Evolutionary conservation across 2,113 vertebrate species (phyloP), one percentile per base, ranked within the genome.

Genomic region (Globicephala melas): DNA sequence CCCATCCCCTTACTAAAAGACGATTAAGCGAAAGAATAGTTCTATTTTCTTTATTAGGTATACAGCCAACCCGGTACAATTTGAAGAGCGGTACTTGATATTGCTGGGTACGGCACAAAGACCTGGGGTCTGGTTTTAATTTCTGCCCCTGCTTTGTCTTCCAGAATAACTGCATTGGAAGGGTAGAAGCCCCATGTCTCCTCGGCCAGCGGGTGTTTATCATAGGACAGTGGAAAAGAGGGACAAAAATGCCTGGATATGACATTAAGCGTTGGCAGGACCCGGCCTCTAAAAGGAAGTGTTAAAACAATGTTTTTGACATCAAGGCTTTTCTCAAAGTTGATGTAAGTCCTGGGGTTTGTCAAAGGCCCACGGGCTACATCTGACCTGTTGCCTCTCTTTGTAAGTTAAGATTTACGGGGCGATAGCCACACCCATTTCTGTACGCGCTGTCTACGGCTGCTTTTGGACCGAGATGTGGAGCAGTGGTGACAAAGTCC

Each of bases 91-190:
- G 68, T 63, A 85, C 97, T 97, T 92, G 86, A 89, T 83, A 63
- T 77, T 73, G 85, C 86, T n/a, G 83, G 58, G 70, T 50, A 60
- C 23, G 44, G 82, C n/a, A 71, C 86, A 81, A 89, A 97, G 93
- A 86, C 86, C 58, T 44, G 50, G 79, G 65, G 38, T 70, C 93
- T 94, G 84, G 89, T 85, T 96, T 86, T 94, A 91, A 87, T 94
- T 89, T 96, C 97, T 91, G 83, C 67, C 67, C 84, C 58, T 41
- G 85, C 70, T 97, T 94, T 97, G 60, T 96, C 95, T 95, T 97
- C 91, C 90, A 97, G 95, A 95, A 84, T 55, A 65, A 77, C 89
- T 85, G 86, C 92, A 31, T 23, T 33, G 17, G 95, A 91, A 95
- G 85, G 71, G 60, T 6, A 33, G 81, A 88, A 11, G 12, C 71